A percentile compares a stretch with the other conserved stretches of the same genome.
phyloP scores from a whole-genome alignment of 2,113 vertebrate genomes.

The Poeciliopsis occidentalis region DNA sequence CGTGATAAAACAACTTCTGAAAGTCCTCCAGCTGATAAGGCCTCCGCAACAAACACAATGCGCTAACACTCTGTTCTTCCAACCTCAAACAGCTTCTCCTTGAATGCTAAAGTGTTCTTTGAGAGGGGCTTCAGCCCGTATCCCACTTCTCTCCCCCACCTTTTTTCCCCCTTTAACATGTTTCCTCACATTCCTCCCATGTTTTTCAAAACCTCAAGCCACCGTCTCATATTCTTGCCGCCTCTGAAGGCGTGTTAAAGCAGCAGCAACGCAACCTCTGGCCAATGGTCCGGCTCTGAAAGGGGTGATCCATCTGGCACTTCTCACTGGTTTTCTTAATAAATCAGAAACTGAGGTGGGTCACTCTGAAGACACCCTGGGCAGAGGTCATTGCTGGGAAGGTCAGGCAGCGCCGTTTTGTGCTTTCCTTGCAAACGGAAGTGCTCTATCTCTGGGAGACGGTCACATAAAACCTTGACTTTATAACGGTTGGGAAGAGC shows the following conservation, averaged over 20 bases:
- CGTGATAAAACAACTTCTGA: constrained; percentile 52
- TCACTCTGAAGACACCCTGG: constrained; percentile 12
- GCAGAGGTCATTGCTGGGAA: constrained; percentile 33
- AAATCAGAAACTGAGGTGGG: constrained; percentile 48
- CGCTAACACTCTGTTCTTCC: constrained; percentile 9
- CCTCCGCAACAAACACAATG: constrained; percentile 39
- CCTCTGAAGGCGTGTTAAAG: constrained; percentile 42
- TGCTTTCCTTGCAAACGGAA: constrained; percentile 17
- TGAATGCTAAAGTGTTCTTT: constrained; percentile 11
- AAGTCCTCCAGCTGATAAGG: constrained; percentile 45
- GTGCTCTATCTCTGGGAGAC: constrained; percentile 17
- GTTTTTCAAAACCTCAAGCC: constrained; percentile 68
- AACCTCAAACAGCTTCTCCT: constrained; percentile 5
- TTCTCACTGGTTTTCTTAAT: constrained; percentile 43
- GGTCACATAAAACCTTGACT: constrained; percentile 33
- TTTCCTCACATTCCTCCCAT: constrained; percentile 55
- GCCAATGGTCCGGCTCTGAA: constrained; percentile 26
- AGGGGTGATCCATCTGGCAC: constrained; percentile 41
- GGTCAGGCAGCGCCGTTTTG: constrained; percentile 35
- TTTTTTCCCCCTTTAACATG: constrained; percentile 21
- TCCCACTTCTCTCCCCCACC: background rate
- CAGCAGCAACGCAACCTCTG: constrained; percentile 49
- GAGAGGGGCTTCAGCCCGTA: constrained; percentile 7
- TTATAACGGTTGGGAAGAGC: constrained; percentile 11
- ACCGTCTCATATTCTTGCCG: constrained; percentile 70